Base-by-base conservation (phyloP, 2,797 vertebrate species). In the Orientallactaga sibirica region DNA sequence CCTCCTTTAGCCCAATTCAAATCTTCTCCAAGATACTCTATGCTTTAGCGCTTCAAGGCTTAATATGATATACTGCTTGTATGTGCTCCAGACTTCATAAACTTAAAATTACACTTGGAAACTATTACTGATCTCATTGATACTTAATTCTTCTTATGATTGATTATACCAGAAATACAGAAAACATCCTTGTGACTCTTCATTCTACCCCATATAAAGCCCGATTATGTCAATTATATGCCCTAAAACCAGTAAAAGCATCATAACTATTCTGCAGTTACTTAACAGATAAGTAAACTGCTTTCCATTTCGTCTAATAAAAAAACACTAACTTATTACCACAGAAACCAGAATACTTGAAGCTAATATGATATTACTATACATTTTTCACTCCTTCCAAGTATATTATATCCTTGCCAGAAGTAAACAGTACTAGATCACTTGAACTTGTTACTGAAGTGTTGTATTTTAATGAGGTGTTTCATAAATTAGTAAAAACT, bases 381-480 rank as follows among this genome's bases (percentile, higher is more conserved):
- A 62, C 1, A 55, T 27, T 52, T 91, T 64, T 4, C 33, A 80
- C 0, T 80, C 55, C 55, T 37, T 81, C 12, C 6, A 27, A 2
- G 87, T 14, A 64, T 75, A 64, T 41, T 4, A 58, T 20, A 85
- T 33, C 3, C 7, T 48, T 76, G 33, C 3, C 48, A 90, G 76
- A 95, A 94, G 20, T 86, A 41, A 76, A 33, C 7, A 79, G 22
- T 52, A 82, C 43, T n/a, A 22, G 41, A 76, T 9, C 24, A 82
- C 22, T 68, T 91, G 12, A 55, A 33, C 27, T 86, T 92, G 18
- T 67, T 92, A 82, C 0, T 67, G 27, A 95, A 93, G 82, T 86
- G 0, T 73, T 37, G 8, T 25, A 86, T 19, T 78, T 68, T 55
- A 86, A 75, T 24, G 16, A 79, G 79, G 22, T 81, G 37, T 82